phyloP scores from a whole-genome alignment of 2,888 invertebrate genomes.

The Ommatoiulus sabulosus region DNA sequence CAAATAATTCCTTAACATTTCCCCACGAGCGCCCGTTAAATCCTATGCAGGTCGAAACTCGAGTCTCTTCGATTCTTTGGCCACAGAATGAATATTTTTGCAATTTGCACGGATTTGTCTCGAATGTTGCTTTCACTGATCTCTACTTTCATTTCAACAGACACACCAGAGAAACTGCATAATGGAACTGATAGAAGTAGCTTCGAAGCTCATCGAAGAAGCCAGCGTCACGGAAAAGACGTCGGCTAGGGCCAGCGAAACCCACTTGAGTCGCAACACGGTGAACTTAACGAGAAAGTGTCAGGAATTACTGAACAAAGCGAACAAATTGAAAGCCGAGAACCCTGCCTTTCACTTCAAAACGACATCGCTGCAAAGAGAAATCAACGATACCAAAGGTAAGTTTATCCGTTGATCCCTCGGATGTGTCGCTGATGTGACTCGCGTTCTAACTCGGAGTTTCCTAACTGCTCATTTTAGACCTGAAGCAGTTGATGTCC shows the following conservation, averaged over 20 bases:
- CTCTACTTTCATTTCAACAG: neutral
- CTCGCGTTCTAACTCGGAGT: neutral
- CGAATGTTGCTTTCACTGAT: neutral
- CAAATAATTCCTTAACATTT: no score
- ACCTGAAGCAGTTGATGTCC: neutral
- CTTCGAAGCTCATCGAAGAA: slow-evolving; percentile 3
- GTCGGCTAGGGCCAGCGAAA: neutral
- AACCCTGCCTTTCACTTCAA: slow-evolving; percentile 38
- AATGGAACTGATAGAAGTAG: slow-evolving; percentile 21
- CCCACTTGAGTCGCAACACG: slow-evolving; percentile 2
- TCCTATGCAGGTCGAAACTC: no score
- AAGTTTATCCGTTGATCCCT: neutral
- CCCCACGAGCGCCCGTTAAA: no score
- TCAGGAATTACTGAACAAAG: slow-evolving; percentile 9
- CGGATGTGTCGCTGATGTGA: no score
- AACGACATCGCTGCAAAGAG: neutral
- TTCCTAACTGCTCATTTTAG: neutral
- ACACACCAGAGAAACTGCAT: slow-evolving; percentile 40
- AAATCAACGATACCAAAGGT: slow-evolving; percentile 33
- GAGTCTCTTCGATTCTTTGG: no score
- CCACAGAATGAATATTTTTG: no score
- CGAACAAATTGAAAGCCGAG: neutral
- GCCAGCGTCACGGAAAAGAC: slow-evolving; percentile 5
- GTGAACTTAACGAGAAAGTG: slow-evolving; percentile 10
- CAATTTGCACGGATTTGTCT: neutral